Evolutionary conservation across 2,113 vertebrate species (phyloP).

Genomic region (Pseudorasbora parva): DNA sequence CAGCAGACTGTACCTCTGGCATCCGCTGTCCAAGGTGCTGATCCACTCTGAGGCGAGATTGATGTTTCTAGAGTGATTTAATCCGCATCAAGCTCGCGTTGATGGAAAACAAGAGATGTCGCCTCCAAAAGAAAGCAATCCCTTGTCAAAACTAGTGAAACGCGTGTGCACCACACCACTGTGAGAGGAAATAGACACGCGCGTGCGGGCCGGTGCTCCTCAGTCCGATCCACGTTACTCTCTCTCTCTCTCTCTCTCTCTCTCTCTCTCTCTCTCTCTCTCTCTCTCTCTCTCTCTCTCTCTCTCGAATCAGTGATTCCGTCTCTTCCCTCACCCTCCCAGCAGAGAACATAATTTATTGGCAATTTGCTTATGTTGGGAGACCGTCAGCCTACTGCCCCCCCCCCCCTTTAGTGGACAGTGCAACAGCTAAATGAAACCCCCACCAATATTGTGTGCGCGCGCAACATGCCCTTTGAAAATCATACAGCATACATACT

Average conservation of each 20-base stretch:
- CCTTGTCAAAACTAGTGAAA: conserved; percentile 47
- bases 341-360: conserved; percentile 62
- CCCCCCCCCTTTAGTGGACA: conserved; percentile 46
- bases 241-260: conserved; percentile 15
- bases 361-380: conserved; percentile 65
- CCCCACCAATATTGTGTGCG: background rate
- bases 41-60: conserved; percentile 43
- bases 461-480: background rate
- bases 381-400: conserved; percentile 52
- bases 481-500: background rate
- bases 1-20: conserved; percentile 51
- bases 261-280: conserved; percentile 28
- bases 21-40: conserved; percentile 57
- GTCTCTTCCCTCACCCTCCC: conserved; percentile 51
- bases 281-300: conserved; percentile 30
- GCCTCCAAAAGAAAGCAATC: conserved; percentile 32
- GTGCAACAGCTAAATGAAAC: conserved; percentile 46
- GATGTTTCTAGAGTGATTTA: conserved; percentile 49
- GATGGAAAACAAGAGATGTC: conserved; percentile 38
- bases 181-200: conserved; percentile 31
- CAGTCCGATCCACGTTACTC: conserved; percentile 31
- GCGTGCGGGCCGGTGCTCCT: conserved; percentile 32
- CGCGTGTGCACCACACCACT: conserved; percentile 2
- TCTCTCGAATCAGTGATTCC: conserved; percentile 32
- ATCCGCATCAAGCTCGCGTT: conserved; percentile 45